Evolutionary conservation across 2,888 invertebrate genomes (phyloP), one percentile per base, ranked within the genome.

Genomic region (Sisyra terminalis): DNA sequence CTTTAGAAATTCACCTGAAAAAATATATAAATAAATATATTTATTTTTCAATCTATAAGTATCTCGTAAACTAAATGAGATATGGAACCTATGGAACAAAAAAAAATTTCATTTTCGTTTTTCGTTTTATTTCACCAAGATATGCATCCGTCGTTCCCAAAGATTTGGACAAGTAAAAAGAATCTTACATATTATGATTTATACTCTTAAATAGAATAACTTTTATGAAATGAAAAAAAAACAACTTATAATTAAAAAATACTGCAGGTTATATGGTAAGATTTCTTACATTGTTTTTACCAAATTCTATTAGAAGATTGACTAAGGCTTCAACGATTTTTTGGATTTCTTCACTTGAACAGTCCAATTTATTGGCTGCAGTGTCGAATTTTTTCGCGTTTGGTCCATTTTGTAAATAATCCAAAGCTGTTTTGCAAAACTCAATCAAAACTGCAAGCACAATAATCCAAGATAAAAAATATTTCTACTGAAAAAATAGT

Each of bases 251-350:
- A 45, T 17, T 11, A 29, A 44, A 16, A 37, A 13, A 29, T 9
- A 38, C n/a, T 11, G 34, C 18, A 31, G 31, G 31, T 18, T 34
- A 35, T 13, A 13, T 29, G 38, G 17, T 41, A 44, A n/a, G 29
- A n/a, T 32, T 24, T 62, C 63, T 63, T 58, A 78, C 78, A 64
- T 76, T 75, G 48, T 77, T 68, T 60, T 77, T 80, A 50, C 76
- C 76, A 48, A 75, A 73, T 60, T 84, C 74, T 13, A 82, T 62
- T 39, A 85, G 63, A 39, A 85, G 65, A 57, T 81, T 76, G n/a
- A 82, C 70, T 42, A 86, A 59, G 14, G 78, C 81, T 61, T 81
- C 76, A 10, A 85, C 70, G 34, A 78, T 67, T 56, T 74, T 74
- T 55, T 73, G 71, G 17, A 80, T 69, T 38, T 59, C 56, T 46